Conservation (phyloP, 1,140 invertebrate species). For the Megathymus violae region DNA sequence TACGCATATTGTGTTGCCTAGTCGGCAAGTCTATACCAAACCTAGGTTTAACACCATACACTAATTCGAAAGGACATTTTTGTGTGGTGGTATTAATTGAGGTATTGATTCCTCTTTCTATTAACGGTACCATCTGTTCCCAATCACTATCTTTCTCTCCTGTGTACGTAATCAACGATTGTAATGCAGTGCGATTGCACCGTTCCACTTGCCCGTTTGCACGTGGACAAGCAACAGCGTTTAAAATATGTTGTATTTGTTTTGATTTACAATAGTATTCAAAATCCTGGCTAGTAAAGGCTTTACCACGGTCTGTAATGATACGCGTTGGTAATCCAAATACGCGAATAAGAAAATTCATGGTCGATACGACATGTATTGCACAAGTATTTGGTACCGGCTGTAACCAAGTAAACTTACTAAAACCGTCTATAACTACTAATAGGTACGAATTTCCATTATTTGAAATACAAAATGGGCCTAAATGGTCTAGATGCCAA, state of each 20-base stretch:
- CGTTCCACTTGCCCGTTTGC: too few relatives aligned
- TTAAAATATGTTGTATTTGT: conserved; percentile 16
- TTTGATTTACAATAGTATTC: conserved; percentile 1
- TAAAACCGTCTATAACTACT: conserved; percentile 19
- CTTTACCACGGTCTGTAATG: conserved; percentile 10
- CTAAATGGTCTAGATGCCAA: conserved; percentile 10
- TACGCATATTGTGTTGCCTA: neutral
- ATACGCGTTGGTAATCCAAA: conserved; percentile 3
- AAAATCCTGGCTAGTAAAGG: conserved; percentile 12
- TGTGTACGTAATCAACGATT: conserved; percentile 13
- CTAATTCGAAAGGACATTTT: conserved; percentile 6
- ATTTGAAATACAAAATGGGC: neutral
- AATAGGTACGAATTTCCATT: conserved; percentile 12
- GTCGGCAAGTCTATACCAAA: conserved; percentile 6
- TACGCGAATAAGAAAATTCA: neutral
- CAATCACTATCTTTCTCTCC: conserved; percentile 16
- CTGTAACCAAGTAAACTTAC: conserved; percentile 10
- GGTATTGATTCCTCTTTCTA: conserved; percentile 9
- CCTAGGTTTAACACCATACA: too few relatives aligned
- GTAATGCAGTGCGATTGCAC: conserved; percentile 1
- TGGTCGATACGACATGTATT: neutral
- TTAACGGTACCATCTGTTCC: neutral
- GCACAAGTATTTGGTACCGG: conserved; percentile 6
- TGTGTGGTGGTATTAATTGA: conserved; percentile 2
- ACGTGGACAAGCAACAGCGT: conserved; percentile 20